phyloP scores from a whole-genome alignment of 2,113 vertebrate species.

The Colistium nudipinnis region DNA sequence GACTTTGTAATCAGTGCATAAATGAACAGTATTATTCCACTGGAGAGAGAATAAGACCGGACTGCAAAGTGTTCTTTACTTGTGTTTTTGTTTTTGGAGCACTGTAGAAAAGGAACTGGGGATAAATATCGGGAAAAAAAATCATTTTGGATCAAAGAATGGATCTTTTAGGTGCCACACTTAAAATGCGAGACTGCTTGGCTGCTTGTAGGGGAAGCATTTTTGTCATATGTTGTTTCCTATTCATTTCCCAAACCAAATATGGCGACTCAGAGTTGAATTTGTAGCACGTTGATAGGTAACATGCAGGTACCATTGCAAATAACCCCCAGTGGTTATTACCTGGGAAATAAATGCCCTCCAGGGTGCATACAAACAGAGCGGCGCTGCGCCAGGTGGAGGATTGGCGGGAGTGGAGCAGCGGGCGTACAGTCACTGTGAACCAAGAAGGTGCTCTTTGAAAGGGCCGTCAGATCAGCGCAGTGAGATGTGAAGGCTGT shows the following conservation, averaged over 20 bases:
- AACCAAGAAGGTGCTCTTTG: constrained; percentile 22
- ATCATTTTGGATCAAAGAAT: neutral
- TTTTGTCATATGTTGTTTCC: neutral
- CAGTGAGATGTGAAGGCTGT: constrained; percentile 36
- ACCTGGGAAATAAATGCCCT: constrained; percentile 63
- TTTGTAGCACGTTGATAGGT: constrained; percentile 30
- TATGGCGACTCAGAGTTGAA: constrained; percentile 19
- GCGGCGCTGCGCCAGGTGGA: constrained; percentile 56
- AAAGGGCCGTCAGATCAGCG: constrained; percentile 43
- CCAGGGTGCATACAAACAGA: constrained; percentile 38
- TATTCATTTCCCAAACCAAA: constrained; percentile 4
- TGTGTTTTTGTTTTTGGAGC: neutral
- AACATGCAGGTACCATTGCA: constrained; percentile 46
- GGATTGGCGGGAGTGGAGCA: constrained; percentile 50
- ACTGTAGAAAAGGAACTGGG: neutral
- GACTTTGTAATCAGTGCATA: constrained; percentile 8
- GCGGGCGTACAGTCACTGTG: constrained; percentile 25
- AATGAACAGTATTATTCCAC: neutral
- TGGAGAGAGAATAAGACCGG: neutral
- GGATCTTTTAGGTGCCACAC: neutral
- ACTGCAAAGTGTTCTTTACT: neutral
- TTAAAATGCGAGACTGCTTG: neutral
- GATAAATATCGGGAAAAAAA: neutral
- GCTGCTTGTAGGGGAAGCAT: neutral
- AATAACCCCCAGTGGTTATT: constrained; percentile 58